Conservation (phyloP, 2,797 vertebrate genomes). For the Simalia tracyae region DNA sequence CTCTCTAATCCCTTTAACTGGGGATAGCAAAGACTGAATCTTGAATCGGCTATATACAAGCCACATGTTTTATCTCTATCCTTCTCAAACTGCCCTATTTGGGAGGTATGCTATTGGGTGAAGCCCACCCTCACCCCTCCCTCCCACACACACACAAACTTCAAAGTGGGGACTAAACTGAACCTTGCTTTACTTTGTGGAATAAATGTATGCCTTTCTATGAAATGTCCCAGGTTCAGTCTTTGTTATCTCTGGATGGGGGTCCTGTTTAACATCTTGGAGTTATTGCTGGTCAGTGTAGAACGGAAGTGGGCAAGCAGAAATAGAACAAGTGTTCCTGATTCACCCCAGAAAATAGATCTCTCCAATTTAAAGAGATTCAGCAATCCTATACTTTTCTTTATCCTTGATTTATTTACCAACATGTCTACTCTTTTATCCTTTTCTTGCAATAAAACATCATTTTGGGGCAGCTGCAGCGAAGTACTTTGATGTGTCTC, state of each 20-base stretch:
- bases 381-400: neutral
- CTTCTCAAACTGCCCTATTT: neutral
- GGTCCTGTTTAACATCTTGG: neutral
- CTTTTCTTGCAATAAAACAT: neutral
- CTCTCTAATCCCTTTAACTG: neutral
- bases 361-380: neutral
- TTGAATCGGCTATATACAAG: neutral
- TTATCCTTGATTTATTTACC: neutral
- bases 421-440: neutral
- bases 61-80: neutral
- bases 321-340: neutral
- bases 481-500: neutral
- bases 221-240: neutral
- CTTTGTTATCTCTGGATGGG: neutral
- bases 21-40: neutral
- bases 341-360: neutral
- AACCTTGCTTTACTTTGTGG: neutral
- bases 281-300: neutral
- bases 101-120: neutral
- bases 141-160: neutral
- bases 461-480: neutral
- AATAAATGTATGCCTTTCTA: neutral
- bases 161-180: neutral
- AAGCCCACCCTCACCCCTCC: neutral
- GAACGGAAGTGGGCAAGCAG: neutral